Percentiles rank a stretch among this genome's conserved stretches.
Conservation (phyloP, 2,113 vertebrate species). For the Origma solitaria region DNA sequence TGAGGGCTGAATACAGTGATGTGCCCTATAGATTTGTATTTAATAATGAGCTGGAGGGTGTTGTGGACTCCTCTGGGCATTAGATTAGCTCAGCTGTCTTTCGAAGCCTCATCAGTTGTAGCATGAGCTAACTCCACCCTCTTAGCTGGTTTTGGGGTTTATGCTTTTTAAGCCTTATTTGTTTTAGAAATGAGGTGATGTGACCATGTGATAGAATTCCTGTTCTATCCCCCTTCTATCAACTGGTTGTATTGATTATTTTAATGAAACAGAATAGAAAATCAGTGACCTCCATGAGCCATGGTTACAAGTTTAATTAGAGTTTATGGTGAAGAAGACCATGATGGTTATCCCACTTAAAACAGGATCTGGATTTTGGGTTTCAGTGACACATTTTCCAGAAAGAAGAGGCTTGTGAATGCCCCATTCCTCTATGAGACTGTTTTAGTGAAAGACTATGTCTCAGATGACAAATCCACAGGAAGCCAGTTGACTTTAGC, state of each 20-base stretch:
- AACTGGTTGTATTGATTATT: neutral
- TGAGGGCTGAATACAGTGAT: conserved; percentile 25
- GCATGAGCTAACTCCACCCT: neutral
- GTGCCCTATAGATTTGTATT: conserved; percentile 33
- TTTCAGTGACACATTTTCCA: neutral
- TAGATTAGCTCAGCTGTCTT: neutral
- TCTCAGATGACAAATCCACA: neutral
- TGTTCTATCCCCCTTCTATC: neutral
- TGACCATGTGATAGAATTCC: neutral
- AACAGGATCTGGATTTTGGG: neutral
- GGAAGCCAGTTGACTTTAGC: neutral
- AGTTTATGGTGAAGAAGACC: neutral
- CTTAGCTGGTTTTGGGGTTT: neutral
- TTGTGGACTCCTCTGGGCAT: neutral
- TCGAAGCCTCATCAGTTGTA: neutral
- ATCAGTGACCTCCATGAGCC: neutral
- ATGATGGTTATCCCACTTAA: neutral
- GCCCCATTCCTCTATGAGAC: fast-evolving
- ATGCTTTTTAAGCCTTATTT: neutral
- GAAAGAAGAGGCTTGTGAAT: neutral
- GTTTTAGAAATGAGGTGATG: neutral
- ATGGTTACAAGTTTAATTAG: neutral
- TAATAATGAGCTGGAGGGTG: neutral
- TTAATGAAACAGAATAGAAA: neutral
- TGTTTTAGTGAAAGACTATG: neutral